These are phyloP conservation scores for Leptonema lineaticorne DNA, from an alignment of 1,140 invertebrate species.

Conservation along the genomic window DNA sequence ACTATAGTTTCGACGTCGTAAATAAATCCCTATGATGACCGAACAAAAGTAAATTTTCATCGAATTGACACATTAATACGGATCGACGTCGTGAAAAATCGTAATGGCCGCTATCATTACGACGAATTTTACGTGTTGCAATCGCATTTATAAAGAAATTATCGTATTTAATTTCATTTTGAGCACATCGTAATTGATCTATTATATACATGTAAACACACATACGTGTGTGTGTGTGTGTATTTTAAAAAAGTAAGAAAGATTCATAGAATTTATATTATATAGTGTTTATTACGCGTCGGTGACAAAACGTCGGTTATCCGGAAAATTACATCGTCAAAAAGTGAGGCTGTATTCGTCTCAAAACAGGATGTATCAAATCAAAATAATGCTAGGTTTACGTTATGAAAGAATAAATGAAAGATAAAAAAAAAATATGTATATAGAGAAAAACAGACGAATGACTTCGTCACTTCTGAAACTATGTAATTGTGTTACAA, in stretches of 20 bases:
- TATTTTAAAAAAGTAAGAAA: too few species aligned
- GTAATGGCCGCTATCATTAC: too few species aligned
- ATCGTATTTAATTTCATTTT: constrained; percentile 4
- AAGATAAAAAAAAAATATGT: neutral
- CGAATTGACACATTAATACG: neutral
- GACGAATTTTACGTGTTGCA: neutral
- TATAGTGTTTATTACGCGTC: too few species aligned
- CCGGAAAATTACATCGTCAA: constrained; percentile 5
- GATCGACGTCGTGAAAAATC: too few species aligned
- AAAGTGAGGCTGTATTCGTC: neutral
- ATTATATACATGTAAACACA: too few species aligned
- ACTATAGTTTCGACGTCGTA: neutral
- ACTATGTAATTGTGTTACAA: constrained; percentile 4
- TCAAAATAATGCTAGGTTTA: constrained; percentile 28
- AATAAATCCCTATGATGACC: constrained; percentile 6
- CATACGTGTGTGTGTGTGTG: too few species aligned
- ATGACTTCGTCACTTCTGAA: constrained; percentile 21
- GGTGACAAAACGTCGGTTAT: neutral
- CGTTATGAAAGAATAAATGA: neutral
- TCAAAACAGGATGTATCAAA: constrained; percentile 29
- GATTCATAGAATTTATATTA: too few species aligned
- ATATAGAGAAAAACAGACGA: neutral
- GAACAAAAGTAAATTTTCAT: neutral
- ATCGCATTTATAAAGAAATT: constrained; percentile 9
- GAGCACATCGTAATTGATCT: too few species aligned